phyloP scores from a whole-genome alignment of 2,888 invertebrate species.

The Ellobium chinense region DNA sequence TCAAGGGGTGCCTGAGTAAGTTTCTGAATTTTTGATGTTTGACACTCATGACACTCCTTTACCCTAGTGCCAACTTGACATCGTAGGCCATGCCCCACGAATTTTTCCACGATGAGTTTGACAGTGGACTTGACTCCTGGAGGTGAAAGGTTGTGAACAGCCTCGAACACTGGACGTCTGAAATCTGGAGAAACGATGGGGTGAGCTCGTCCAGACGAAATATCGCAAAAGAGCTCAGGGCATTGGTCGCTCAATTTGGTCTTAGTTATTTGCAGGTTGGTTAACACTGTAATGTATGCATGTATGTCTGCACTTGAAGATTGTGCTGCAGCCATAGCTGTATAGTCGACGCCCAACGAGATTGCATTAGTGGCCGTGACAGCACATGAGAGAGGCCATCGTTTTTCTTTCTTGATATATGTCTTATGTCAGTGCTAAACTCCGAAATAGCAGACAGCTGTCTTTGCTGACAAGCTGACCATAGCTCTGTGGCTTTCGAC shows the following conservation, averaged over 20 bases:
- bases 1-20: too few species aligned
- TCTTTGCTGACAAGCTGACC: slow-evolving; percentile 8
- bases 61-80: not conserved
- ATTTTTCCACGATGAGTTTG: slow-evolving; percentile 19
- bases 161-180: slow-evolving; percentile 22
- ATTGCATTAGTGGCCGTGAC: not conserved
- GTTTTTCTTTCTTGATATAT: slow-evolving; percentile 14
- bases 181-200: slow-evolving; percentile 26
- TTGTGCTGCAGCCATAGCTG: slow-evolving; percentile 20
- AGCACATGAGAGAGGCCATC: slow-evolving; percentile 23
- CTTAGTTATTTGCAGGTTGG: not conserved
- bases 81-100: slow-evolving; percentile 16
- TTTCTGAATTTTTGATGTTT: too few species aligned
- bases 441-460: slow-evolving; percentile 1
- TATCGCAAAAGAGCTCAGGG: slow-evolving; percentile 19
- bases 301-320: not conserved
- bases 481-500: not conserved
- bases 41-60: slow-evolving; percentile 19
- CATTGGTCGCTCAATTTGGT: not conserved
- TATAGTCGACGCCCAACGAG: slow-evolving; percentile 21
- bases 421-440: slow-evolving; percentile 1
- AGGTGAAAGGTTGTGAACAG: slow-evolving; percentile 17
- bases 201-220: not conserved
- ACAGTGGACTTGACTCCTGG: slow-evolving; percentile 21
- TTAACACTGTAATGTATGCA: slow-evolving; percentile 8